Conservation (phyloP, 2,113 vertebrate species). For the Meriones unguiculatus region DNA sequence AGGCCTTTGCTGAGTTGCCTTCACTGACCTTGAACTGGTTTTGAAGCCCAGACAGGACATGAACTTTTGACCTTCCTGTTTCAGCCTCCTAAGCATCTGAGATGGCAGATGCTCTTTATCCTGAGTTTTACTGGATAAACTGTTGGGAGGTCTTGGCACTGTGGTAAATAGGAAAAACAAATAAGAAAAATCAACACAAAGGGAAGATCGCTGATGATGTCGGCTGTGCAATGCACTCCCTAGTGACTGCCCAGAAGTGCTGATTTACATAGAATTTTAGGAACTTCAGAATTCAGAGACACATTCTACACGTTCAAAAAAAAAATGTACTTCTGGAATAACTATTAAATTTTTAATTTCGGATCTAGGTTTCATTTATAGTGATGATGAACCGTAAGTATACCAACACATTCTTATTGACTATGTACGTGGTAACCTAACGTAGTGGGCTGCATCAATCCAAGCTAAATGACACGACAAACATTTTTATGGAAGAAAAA, state of each 20-base stretch:
- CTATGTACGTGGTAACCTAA: background rate
- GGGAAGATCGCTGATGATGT: background rate
- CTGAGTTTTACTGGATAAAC: background rate
- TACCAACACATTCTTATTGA: background rate
- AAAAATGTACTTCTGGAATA: background rate
- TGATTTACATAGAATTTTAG: background rate
- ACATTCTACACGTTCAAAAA: background rate
- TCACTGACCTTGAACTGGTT: background rate
- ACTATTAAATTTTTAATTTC: background rate
- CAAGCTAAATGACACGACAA: background rate
- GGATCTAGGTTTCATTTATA: background rate
- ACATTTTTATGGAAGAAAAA: conserved; percentile 10
- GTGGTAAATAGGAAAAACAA: conserved; percentile 21
- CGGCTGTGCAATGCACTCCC: background rate
- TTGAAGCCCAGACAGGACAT: background rate
- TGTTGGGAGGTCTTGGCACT: background rate
- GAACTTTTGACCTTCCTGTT: background rate
- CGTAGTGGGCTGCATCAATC: background rate
- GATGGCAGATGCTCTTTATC: background rate
- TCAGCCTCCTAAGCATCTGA: background rate
- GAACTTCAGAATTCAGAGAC: conserved; percentile 37
- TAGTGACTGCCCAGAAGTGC: background rate
- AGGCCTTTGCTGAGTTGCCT: background rate
- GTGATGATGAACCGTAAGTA: background rate
- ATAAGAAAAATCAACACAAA: conserved; percentile 13